Evolutionary conservation across 2,888 invertebrate genomes (phyloP), one percentile per base, ranked within the genome.

Genomic region (Himalopsyche tibetana): DNA sequence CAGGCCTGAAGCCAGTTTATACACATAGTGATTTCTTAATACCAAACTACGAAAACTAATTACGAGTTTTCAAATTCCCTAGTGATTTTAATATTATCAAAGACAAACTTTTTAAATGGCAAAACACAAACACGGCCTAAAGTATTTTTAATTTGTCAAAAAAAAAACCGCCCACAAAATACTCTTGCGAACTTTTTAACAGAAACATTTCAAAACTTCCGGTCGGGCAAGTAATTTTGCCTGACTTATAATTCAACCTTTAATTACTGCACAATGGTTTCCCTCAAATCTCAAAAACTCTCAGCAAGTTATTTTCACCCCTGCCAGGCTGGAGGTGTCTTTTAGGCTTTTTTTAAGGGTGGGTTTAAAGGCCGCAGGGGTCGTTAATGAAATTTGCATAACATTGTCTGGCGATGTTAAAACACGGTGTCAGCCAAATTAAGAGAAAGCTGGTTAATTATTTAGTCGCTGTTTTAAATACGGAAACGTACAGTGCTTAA

Each of bases 381-480:
- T 38, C 82, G 82, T 56, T 87, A 87, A 88, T 87, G 84, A 87
- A 87, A 88, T 88, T 88, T 88, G 85, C 88, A 88, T 88, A 88
- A 88, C 88, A 88, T 88, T 88, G 88, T 88, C 88, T 88, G 87
- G 87, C 82, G 85, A 55, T 81, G 85, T 85, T 87, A 85, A 85
- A 87, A 85, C 88, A 88, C 84, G 85, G 15, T 63, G 56, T 81
- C 81, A 56, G 51, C 45, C 38, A 63, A 85, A 85, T 82, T 85
- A 85, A 74, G 81, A 28, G 28, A 82, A 82, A 84, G 55, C 80
- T 51, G 63, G 69, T 55, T 84, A 81, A 82, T 84, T 84, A 84
- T 84, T 42, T 56, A 42, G 74, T 74, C 84, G 17, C 84, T 55
- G 55, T 55, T 55, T 80, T 40, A 36, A 80, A 84, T 80, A 51